These are phyloP conservation scores for Onthophagus sagittarius DNA, from an alignment of 2,888 invertebrate species.

Conservation along the genomic window DNA sequence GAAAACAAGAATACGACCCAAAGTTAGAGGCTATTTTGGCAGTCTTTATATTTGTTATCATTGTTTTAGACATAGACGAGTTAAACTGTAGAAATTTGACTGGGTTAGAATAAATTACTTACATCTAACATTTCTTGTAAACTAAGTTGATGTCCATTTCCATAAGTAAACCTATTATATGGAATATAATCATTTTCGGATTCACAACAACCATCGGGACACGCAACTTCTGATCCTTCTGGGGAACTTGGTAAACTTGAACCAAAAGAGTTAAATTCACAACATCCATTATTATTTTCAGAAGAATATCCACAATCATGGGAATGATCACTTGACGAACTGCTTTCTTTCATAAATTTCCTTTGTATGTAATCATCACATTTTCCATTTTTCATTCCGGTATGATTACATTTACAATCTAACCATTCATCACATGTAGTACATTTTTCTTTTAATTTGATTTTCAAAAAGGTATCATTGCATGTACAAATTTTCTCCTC, in stretches of 20 bases:
- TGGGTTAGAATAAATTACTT: too few relatives aligned
- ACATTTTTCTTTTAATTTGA: too few relatives aligned
- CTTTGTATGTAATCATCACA: slow-evolving; percentile 35
- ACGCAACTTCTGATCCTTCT: slow-evolving; percentile 86
- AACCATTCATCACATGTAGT: slow-evolving; percentile 35
- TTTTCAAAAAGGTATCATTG: too few relatives aligned
- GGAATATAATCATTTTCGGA: slow-evolving; percentile 54
- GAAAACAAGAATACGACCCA: too few relatives aligned
- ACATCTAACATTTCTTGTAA: slow-evolving; percentile 79
- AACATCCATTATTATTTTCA: slow-evolving; percentile 72
- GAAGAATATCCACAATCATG: slow-evolving; percentile 89
- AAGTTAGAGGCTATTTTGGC: too few relatives aligned
- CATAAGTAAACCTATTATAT: slow-evolving; percentile 41
- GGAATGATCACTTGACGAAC: slow-evolving; percentile 65
- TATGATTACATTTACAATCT: slow-evolving; percentile 38
- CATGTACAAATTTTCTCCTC: slow-evolving; percentile 34
- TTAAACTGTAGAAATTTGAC: too few relatives aligned
- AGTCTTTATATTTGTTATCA: too few relatives aligned
- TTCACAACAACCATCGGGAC: slow-evolving; percentile 84
- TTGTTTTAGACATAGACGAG: too few relatives aligned
- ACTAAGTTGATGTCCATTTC: slow-evolving; percentile 61
- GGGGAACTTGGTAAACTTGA: slow-evolving; percentile 81
- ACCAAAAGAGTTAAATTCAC: slow-evolving; percentile 63
- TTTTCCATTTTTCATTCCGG: slow-evolving; percentile 28
- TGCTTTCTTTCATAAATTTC: slow-evolving; percentile 49